Conservation (phyloP, 2,888 invertebrate species). For the Ophraella communa region DNA sequence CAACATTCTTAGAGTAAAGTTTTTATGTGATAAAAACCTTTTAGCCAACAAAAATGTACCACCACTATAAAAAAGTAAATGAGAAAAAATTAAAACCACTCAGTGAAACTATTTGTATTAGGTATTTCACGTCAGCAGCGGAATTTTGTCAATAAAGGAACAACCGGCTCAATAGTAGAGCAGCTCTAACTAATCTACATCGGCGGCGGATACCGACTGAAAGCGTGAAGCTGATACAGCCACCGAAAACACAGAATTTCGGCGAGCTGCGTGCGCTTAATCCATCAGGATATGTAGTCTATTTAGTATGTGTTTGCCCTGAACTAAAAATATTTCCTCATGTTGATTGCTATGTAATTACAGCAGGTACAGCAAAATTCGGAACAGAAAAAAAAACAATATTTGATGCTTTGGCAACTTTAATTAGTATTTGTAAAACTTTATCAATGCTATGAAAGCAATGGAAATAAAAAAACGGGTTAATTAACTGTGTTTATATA, state of each 20-base stretch:
- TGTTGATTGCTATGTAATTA: not conserved
- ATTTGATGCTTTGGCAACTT: not conserved
- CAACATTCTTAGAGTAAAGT: too few species aligned
- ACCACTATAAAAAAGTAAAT: not conserved
- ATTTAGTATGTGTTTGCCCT: not conserved
- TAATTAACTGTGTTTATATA: too few species aligned
- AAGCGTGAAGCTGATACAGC: conserved; percentile 2
- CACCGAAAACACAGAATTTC: conserved; percentile 18
- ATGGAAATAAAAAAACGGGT: too few species aligned
- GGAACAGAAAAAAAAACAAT: not conserved
- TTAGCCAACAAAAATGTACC: not conserved
- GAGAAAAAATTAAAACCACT: not conserved
- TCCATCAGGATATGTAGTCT: not conserved
- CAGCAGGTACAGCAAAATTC: not conserved
- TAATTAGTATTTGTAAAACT: too few species aligned
- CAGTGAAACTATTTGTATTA: not conserved
- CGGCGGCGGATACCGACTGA: conserved; percentile 21
- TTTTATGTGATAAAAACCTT: not conserved
- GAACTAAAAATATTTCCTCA: not conserved
- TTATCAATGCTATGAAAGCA: too few species aligned
- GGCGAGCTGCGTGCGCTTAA: conserved; percentile 10
- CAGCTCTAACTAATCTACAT: not conserved
- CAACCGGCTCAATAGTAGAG: not conserved
- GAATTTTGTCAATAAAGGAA: not conserved
- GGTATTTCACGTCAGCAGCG: not conserved